Conservation (phyloP, 2,888 invertebrate species). For the Craniophora ligustri region DNA sequence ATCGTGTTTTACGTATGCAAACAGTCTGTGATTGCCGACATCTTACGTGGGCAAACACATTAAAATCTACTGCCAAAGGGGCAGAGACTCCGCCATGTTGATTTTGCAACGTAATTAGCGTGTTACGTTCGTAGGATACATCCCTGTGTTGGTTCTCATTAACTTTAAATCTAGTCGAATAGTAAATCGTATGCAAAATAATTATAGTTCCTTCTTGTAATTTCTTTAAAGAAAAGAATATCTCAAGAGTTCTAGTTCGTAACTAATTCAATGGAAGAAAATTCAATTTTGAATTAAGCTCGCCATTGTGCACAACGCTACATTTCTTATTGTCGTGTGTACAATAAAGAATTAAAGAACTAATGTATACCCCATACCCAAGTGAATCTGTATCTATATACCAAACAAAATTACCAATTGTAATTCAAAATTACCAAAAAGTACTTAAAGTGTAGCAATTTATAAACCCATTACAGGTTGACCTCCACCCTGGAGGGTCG, state of each 20-base stretch:
- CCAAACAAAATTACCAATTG: not conserved
- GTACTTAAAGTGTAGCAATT: not conserved
- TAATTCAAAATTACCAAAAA: not conserved
- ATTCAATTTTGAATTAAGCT: no score
- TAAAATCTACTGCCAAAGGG: conserved; percentile 32
- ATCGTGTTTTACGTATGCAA: conserved; percentile 36
- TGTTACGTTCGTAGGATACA: not conserved
- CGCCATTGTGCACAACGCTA: no score
- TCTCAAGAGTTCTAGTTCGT: no score
- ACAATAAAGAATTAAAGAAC: no score
- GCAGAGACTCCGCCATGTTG: conserved; percentile 30
- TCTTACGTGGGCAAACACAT: conserved; percentile 45
- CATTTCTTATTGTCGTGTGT: no score
- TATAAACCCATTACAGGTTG: conserved; percentile 67
- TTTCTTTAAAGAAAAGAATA: no score
- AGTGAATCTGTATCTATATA: no score
- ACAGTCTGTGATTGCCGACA: conserved; percentile 39
- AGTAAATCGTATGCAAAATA: no score
- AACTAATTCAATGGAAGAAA: no score
- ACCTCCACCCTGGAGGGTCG: conserved; percentile 85
- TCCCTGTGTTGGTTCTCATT: not conserved
- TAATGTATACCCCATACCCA: no score
- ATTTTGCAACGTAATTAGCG: conserved; percentile 28
- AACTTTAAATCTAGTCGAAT: not conserved
- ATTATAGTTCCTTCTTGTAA: no score